Base-by-base conservation (phyloP, 2,888 invertebrate species). In the Limulus polyphemus region DNA sequence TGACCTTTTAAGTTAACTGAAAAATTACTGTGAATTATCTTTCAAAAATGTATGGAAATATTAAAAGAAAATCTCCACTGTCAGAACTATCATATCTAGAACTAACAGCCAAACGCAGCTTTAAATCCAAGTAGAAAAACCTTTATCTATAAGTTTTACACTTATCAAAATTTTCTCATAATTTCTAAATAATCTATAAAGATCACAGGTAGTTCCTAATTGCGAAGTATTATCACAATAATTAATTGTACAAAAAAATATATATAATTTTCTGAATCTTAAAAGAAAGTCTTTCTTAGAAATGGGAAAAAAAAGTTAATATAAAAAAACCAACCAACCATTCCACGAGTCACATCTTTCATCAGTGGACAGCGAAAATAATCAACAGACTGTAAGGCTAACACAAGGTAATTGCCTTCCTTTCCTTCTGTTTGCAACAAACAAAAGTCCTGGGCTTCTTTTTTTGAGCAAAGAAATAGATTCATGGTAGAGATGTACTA, bases 401-500 rank as follows among this genome's bases (percentile, higher is more conserved):
- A 58, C 13, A 65, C 55, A 50, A 57, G 62, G 47, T 63, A 57
- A 56, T 58, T 57, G 54, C 61, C 63, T 46, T 65, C 57, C 47
- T 59, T 49, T 56, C 60, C 61, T 49, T 63, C 65, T 47, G 65
- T 65, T 55, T 65, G 65, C n/a, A 65, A 60, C 52, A 65, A 55
- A 32, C 65, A 65, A 58, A 65, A 65, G 50, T 65, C 65, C 50
- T 65, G 65, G 5, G 62, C 59, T 57, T 65, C 65, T 58, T 63
- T 63, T n/a, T 17, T 55, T 59, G 5, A 65, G 48, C 46, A 65
- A 46, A 7, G 63, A 56, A 7, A 65, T 63, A 58, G 63, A 61
- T 63, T 65, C 65, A 54, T 65, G 62, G 54, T 61, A 61, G 61
- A 61, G 63, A 50, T 65, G 65, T 54, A 65, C 65, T 65, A 48